Evolutionary conservation across 2,888 invertebrate genomes (phyloP), one percentile per base, ranked within the genome.

Genomic region (Micropterix aruncella): DNA sequence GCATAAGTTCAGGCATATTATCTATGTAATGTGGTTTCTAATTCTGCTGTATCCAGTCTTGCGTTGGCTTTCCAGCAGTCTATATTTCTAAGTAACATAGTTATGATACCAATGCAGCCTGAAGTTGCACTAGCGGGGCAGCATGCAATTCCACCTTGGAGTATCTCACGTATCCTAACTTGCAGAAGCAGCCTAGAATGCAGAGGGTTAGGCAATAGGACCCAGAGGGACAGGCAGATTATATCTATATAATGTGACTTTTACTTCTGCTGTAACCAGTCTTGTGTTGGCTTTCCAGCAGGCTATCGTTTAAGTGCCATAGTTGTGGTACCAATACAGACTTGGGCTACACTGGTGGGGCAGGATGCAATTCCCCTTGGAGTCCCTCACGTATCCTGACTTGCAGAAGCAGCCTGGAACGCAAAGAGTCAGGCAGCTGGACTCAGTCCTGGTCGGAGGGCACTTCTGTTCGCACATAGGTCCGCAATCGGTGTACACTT

Each of bases 91-190:
- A n/a, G n/a, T n/a, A n/a, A n/a, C n/a, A n/a, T n/a, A n/a, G n/a
- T n/a, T n/a, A n/a, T n/a, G n/a, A n/a, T n/a, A n/a, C 27, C 27
- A 27, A 27, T 27, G 12, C 27, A 27, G 27, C 5, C 27, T 27
- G 5, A 12, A 12, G 27, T 27, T 27, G 47, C 63, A 65, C 14
- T 61, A 56, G 4, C 45, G 48, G 48, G 57, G 59, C 18, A 48
- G 55, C 47, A 63, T 60, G 48, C 64, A 65, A 2, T 59, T 60
- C 12, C 55, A n/a, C 57, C 46, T 60, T 60, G 9, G 42, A 47
- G 39, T 58, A 17, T 38, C 47, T 41, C n/a, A 46, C 19, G 19
- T 44, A 46, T 5, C 48, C 50, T 3, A 37, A 19, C 16, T 42
- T 43, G 15, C 49, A 49, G 12, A 44, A 41, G 17, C 49, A 49